Evolutionary conservation across 2,888 invertebrate species (phyloP), one percentile per base, ranked within the genome.

Genomic region (Spialia ferax): DNA sequence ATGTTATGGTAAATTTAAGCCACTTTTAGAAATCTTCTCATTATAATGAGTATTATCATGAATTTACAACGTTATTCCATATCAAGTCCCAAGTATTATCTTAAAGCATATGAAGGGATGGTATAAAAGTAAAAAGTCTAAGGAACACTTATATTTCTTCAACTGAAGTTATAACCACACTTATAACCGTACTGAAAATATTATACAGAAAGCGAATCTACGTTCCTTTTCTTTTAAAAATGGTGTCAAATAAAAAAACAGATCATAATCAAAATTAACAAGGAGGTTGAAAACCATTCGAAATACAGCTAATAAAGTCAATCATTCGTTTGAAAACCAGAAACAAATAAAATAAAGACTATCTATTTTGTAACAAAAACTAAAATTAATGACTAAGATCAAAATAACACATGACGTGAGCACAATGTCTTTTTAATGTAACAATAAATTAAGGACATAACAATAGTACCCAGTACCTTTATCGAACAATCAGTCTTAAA

Each of bases 401-500:
- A 50, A 38, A 18, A 59, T 65, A 50, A 50, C 57, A 59, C 52
- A 68, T 71, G 71, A 73, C 69, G 68, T 20, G 50, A 57, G 32
- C 69, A 69, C 64, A 63, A 64, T 72, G 71, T 73, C 70, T 73
- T 73, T 73, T 52, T 29, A 52, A 66, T 67, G 66, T 70, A 61
- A 69, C 18, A 82, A 83, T 81, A 81, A 83, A 78, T 80, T 79
- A 80, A 77, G 77, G 71, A 75, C 72, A 81, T 74, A 79, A 79
- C 70, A 64, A 56, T 50, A 45, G 13, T 60, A 78, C 71, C 15
- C 69, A 79, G 76, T 78, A 81, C 80, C 78, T 74, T 74, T 79
- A 45, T 45, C 42, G 18, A 78, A 82, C 82, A 79, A 85, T 91
- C 91, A 91, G 91, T 91, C 91, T 91, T 89, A 85, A 86, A 86